Evolutionary conservation across 2,888 invertebrate species (phyloP), one percentile per base, ranked within the genome.

Genomic region (Heliconius sara): DNA sequence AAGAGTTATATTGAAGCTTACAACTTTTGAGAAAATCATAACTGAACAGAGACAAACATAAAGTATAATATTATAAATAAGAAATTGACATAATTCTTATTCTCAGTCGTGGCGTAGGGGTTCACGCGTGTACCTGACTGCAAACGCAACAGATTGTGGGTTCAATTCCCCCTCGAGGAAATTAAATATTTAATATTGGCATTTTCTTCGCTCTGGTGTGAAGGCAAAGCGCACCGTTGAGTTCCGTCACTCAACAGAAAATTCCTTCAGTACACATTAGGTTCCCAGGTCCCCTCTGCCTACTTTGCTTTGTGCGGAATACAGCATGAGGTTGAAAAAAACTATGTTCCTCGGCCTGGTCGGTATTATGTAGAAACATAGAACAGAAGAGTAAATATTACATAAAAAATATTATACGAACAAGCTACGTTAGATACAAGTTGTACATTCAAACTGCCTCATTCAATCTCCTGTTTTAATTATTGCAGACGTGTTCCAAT

Each of bases 381-480:
- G 60, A n/a, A n/a, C 4, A n/a, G 3, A n/a, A 52, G 5, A 39
- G 39, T 68, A 13, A 39, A 68, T 68, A 5, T 4, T 47, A 43
- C 9, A 7, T 16, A n/a, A 25, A 25, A 39, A 70, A 70, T 47
- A 52, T 52, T 7, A 22, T 19, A 43, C 25, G 19, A 70, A n/a
- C 12, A 60, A n/a, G 43, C 7, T 2, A 25, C 19, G 43, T 70
- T 27, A 70, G 4, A 2, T 25, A 65, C 65, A 47, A 25, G 19
- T 22, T 74, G 74, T 71, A 73, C 75, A 73, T 78, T 70, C 80
- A 83, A 83, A 84, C 80, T 85, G 83, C 83, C 82, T 77, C 73
- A 78, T 83, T 82, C 83, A 83, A 81, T 83, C 82, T 77, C 79
- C 81, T 76, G 76, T 81, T 80, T 82, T 79, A 82, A 82, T 82